Conservation (phyloP, 2,113 vertebrate genomes). For the Bucco capensis region DNA sequence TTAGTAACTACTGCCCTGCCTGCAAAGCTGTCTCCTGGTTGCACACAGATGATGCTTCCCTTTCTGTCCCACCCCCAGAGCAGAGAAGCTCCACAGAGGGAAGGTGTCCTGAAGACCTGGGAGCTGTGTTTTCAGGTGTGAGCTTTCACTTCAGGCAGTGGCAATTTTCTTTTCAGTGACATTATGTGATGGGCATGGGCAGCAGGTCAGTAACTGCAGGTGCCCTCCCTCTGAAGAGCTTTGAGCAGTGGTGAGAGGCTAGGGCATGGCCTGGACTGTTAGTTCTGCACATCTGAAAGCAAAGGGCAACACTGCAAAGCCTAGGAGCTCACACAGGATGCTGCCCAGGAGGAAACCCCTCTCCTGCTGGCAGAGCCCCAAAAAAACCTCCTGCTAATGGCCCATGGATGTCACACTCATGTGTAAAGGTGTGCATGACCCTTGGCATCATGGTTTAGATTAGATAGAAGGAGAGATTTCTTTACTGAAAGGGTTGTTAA, state of each 20-base stretch:
- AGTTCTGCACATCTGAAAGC: neutral
- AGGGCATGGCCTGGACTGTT: neutral
- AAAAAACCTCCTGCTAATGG: neutral
- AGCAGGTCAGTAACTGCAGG: neutral
- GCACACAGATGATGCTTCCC: neutral
- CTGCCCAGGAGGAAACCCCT: neutral
- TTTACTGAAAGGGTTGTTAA: too few relatives aligned
- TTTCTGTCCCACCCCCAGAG: neutral
- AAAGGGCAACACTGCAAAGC: neutral
- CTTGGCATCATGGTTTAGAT: neutral
- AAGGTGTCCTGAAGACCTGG: neutral
- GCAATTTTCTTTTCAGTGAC: neutral
- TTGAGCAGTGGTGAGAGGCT: neutral
- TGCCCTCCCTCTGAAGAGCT: neutral
- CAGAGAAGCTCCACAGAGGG: neutral
- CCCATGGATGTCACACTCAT: rapidly evolving
- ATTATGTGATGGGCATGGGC: rapidly evolving
- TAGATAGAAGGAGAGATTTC: too few relatives aligned
- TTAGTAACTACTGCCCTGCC: neutral
- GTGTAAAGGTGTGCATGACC: neutral
- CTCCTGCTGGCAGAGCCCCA: neutral
- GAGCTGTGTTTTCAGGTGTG: neutral
- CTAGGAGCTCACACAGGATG: neutral
- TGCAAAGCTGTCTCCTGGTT: neutral
- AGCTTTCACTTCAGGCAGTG: neutral